Evolutionary conservation across 2,888 invertebrate genomes (phyloP).

Genomic region (Heteromurus nitidus): DNA sequence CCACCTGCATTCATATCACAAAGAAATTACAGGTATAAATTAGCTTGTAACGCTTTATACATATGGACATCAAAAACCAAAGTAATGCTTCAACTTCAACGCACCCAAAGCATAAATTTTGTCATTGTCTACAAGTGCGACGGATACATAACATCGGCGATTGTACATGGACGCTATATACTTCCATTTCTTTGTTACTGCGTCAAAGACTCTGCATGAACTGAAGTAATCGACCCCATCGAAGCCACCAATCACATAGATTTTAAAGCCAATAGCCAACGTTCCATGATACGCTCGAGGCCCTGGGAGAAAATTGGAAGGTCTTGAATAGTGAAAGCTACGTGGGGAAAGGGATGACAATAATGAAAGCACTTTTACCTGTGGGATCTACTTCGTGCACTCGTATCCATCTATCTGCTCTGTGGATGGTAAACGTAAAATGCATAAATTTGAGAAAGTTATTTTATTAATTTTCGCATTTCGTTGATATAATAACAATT

Average conservation of each 20-base stretch:
- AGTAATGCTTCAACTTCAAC: not conserved
- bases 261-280: slow-evolving; percentile 87
- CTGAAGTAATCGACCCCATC: slow-evolving; percentile 93
- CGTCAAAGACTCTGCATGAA: slow-evolving; percentile 91
- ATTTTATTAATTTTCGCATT: not conserved
- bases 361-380: slow-evolving; percentile 40
- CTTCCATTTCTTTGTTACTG: slow-evolving; percentile 88
- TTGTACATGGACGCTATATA: slow-evolving; percentile 93
- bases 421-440: not conserved
- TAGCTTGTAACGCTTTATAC: too few relatives aligned
- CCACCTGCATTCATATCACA: slow-evolving; percentile 50
- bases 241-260: slow-evolving; percentile 94
- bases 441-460: not conserved
- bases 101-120: slow-evolving; percentile 88
- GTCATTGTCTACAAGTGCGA: slow-evolving; percentile 83
- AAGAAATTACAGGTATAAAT: too few relatives aligned
- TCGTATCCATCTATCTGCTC: slow-evolving; percentile 90
- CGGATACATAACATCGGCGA: slow-evolving; percentile 89
- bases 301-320: slow-evolving; percentile 76
- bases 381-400: slow-evolving; percentile 86
- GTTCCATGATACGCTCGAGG: slow-evolving; percentile 96
- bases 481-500: not conserved
- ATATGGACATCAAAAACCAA: not conserved
- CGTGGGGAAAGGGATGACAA: not conserved
- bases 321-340: not conserved